Evolutionary conservation across 2,888 invertebrate species (phyloP).

Genomic region (Tenthredo notha): DNA sequence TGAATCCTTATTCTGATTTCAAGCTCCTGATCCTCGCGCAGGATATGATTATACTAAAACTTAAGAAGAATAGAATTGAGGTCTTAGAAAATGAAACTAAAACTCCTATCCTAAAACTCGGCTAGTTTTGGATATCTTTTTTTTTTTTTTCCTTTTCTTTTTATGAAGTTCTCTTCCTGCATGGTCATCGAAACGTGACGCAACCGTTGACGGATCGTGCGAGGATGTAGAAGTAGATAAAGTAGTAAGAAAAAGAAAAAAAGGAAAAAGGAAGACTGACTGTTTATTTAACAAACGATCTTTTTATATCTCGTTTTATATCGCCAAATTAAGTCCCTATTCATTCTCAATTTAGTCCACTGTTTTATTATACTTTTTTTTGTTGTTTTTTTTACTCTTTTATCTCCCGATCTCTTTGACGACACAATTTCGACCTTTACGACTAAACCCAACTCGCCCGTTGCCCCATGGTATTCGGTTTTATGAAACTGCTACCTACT

Average conservation of each 20-base stretch:
- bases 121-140: background rate
- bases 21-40: background rate
- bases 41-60: background rate
- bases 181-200: background rate
- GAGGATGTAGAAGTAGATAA: background rate
- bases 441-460: background rate
- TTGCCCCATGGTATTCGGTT: background rate
- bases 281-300: slow-evolving; percentile 21
- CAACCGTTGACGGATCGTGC: background rate
- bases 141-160: background rate
- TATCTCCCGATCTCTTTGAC: slow-evolving; percentile 29
- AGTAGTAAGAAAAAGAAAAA: background rate
- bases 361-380: slow-evolving; percentile 20
- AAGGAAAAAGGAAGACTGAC: background rate
- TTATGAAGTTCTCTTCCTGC: background rate
- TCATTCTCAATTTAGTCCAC: slow-evolving; percentile 30
- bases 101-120: background rate
- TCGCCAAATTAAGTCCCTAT: slow-evolving; percentile 19
- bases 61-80: background rate
- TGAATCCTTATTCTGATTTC: too few relatives aligned
- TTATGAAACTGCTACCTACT: slow-evolving; percentile 22
- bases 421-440: slow-evolving; percentile 39
- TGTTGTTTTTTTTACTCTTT: background rate
- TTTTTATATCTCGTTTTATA: slow-evolving; percentile 26
- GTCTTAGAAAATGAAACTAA: background rate